phyloP scores from a whole-genome alignment of 1,140 invertebrate species.

The Habropoda laboriosa region DNA sequence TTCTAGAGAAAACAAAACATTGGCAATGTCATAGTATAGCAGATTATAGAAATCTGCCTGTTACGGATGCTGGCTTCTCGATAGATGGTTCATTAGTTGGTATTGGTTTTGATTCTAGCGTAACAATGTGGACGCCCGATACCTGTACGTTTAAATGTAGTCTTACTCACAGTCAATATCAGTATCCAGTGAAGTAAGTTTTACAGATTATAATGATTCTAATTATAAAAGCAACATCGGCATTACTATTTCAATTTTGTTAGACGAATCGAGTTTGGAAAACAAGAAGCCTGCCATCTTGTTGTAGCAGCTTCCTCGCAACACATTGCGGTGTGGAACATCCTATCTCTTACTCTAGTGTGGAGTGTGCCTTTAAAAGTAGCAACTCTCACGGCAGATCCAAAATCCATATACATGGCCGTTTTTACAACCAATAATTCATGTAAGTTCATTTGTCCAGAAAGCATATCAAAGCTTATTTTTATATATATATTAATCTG shows the following conservation, averaged over 20 bases:
- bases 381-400: slow-evolving; percentile 83
- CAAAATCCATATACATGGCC: slow-evolving; percentile 85
- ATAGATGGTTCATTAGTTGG: slow-evolving; percentile 89
- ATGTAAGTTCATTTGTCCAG: slow-evolving; percentile 78
- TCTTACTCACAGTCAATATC: slow-evolving; percentile 73
- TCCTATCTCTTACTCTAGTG: slow-evolving; percentile 85
- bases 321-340: slow-evolving; percentile 87
- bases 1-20: slow-evolving; percentile 78
- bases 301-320: slow-evolving; percentile 83
- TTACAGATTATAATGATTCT: neutral
- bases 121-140: slow-evolving; percentile 88
- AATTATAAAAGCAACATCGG: neutral
- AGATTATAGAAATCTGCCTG: slow-evolving; percentile 84
- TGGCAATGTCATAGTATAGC: slow-evolving; percentile 88
- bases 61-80: slow-evolving; percentile 85
- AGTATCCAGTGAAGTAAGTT: slow-evolving; percentile 74
- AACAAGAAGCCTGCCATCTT: slow-evolving; percentile 85
- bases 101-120: slow-evolving; percentile 86
- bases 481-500: neutral
- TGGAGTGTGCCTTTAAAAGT: slow-evolving; percentile 84
- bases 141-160: slow-evolving; percentile 82
- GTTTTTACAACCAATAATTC: slow-evolving; percentile 85
- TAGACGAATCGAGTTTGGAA: slow-evolving; percentile 86
- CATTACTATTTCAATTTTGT: slow-evolving; percentile 41
- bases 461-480: slow-evolving; percentile 3